Conservation (phyloP, 2,113 vertebrate genomes). For the Vidua macroura region DNA sequence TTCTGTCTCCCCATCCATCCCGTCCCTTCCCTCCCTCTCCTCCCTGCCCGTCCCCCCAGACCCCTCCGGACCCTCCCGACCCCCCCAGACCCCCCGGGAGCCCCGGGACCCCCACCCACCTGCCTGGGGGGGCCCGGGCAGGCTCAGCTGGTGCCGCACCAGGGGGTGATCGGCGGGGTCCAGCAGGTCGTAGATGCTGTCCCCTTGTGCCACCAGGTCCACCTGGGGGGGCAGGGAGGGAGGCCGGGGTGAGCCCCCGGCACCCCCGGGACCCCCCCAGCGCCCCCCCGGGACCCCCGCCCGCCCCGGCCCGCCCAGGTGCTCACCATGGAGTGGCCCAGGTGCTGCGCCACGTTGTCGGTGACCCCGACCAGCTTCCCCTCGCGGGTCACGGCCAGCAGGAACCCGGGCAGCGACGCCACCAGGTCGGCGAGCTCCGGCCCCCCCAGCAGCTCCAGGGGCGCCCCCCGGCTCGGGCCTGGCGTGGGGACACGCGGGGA, state of each 20-base stretch:
- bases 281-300: no score
- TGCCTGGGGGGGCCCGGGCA: neutral
- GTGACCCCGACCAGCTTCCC: no score
- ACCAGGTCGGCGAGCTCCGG: neutral
- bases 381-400: no score
- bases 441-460: slow-evolving; percentile 50
- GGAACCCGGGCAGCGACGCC: no score
- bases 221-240: neutral
- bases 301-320: no score
- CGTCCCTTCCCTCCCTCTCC: neutral
- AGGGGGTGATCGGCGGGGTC: neutral
- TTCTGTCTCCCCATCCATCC: no score
- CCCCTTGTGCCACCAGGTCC: neutral
- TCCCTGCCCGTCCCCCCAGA: neutral
- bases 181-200: slow-evolving; percentile 13
- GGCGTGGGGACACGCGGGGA: neutral
- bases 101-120: neutral
- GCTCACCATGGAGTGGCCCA: no score
- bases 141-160: neutral
- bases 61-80: no score
- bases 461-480: neutral
- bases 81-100: neutral
- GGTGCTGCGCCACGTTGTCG: no score
- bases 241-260: neutral
- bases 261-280: neutral